These are phyloP conservation scores for Hypselothyrea guttata DNA, from an alignment of 2,888 invertebrate genomes.

Conservation along the genomic window DNA sequence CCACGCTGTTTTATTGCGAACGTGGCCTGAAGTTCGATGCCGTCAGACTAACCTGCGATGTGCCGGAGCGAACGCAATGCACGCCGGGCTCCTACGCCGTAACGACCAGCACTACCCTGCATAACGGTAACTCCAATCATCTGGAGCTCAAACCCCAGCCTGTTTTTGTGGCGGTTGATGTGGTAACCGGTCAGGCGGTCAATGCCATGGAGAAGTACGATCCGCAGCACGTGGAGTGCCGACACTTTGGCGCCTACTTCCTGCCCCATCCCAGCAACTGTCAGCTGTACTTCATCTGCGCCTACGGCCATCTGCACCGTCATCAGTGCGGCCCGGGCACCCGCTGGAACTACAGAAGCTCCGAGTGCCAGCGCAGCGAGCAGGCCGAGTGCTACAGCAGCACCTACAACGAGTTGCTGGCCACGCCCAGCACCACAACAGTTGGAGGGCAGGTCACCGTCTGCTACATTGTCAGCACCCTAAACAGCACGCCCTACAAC, in stretches of 20 bases:
- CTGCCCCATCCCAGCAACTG: slow-evolving; percentile 79
- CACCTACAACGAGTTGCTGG: neutral
- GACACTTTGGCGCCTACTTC: slow-evolving; percentile 80
- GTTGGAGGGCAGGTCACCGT: slow-evolving; percentile 43
- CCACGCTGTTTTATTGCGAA: slow-evolving; percentile 62
- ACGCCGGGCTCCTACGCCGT: neutral
- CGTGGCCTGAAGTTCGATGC: slow-evolving; percentile 71
- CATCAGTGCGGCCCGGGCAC: slow-evolving; percentile 77
- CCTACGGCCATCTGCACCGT: slow-evolving; percentile 76
- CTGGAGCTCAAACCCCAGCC: slow-evolving; percentile 49
- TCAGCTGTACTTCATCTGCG: slow-evolving; percentile 77
- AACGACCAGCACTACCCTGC: slow-evolving; percentile 1
- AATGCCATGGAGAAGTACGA: slow-evolving; percentile 74
- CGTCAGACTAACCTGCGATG: slow-evolving; percentile 62
- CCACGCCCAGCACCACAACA: slow-evolving; percentile 12
- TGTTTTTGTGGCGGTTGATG: slow-evolving; percentile 67
- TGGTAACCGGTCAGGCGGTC: slow-evolving; percentile 56
- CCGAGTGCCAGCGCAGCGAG: slow-evolving; percentile 68
- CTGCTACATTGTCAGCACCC: slow-evolving; percentile 52
- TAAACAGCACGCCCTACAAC: slow-evolving; percentile 9
- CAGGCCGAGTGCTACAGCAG: slow-evolving; percentile 62
- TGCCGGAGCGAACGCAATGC: slow-evolving; percentile 65
- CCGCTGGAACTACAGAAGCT: slow-evolving; percentile 71
- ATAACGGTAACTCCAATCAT: slow-evolving; percentile 19
- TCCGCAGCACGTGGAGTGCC: slow-evolving; percentile 69